Base-by-base conservation (phyloP, 2,888 invertebrate genomes). In the Drosophila monieri region DNA sequence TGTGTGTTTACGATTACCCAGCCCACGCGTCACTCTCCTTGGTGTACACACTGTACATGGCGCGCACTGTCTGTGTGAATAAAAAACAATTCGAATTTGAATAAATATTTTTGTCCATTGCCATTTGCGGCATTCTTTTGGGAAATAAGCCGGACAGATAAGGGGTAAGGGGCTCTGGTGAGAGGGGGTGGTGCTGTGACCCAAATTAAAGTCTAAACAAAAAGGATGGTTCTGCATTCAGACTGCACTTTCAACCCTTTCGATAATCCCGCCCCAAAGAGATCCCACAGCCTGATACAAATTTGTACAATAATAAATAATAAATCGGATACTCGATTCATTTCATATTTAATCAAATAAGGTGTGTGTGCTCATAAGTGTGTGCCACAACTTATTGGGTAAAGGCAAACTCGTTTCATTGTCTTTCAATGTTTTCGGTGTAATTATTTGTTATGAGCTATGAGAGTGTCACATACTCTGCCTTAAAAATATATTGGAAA, bases 371-470 rank as follows among this genome's bases (percentile, higher is more conserved):
- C 73, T 75, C 69, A 64, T 59, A 68, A 78, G 46, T 41, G 61
- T 81, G 77, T 60, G 70, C 78, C 78, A 57, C 77, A 74, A 79
- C 54, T 78, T 75, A 88, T 88, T 83, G 73, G 67, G 46, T 54
- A 78, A 76, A 76, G 52, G 57, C 80, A 88, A 80, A 88, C 88
- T 86, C 80, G 80, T 88, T 80, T 86, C 88, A 85, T 85, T 85
- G 80, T 79, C 88, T 88, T 83, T 80, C 81, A 73, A 86, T 78
- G 57, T 69, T 74, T 70, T 73, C 61, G 55, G 55, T 75, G 75
- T 75, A 85, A 15, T 41, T 18, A 10, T 41, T 87, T 77, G 76
- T 85, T 71, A 73, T 65, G 12, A 37, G 35, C n/a, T 23, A 43
- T 23, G 27, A 66, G 67, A 62, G 54, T 15, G 18, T 8, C n/a